Evolutionary conservation across 2,888 invertebrate species (phyloP).

Genomic region (Nycteola revayana): DNA sequence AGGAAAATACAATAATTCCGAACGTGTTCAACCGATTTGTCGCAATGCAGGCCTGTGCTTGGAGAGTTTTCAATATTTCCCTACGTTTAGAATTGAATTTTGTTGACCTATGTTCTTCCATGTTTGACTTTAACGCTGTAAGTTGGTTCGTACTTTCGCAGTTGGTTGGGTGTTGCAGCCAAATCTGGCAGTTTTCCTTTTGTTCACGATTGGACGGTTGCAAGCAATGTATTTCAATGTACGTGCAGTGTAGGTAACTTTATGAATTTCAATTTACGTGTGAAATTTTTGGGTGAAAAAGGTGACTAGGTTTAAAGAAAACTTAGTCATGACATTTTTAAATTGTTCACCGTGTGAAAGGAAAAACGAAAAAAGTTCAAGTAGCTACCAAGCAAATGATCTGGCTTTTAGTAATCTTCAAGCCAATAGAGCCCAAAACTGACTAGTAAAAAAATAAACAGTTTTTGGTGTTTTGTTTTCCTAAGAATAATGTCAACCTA

Average conservation of each 20-base stretch:
- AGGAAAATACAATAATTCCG: constrained; percentile 63
- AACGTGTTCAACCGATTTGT: constrained; percentile 72
- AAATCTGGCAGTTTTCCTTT: constrained; percentile 19
- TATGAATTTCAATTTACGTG: no score
- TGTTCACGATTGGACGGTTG: constrained; percentile 24
- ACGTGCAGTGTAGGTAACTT: not conserved
- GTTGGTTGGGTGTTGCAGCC: not conserved
- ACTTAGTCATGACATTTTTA: no score
- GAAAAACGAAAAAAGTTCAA: no score
- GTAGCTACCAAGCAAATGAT: no score
- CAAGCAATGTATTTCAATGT: constrained; percentile 21
- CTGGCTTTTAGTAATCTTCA: no score
- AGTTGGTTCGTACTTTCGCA: constrained; percentile 11
- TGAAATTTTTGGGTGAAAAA: no score
- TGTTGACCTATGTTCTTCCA: constrained; percentile 31
- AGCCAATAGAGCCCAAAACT: no score
- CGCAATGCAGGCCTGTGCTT: constrained; percentile 65
- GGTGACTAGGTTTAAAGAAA: no score
- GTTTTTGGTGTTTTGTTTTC: no score
- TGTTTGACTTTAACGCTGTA: constrained; percentile 30
- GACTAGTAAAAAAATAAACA: no score
- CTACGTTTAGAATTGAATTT: constrained; percentile 36
- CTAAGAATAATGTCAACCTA: no score
- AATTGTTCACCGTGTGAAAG: no score
- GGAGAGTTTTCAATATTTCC: constrained; percentile 58